Evolutionary conservation across 2,888 invertebrate species (phyloP).

Genomic region (Scaptodrosophila latifasciaeformis): DNA sequence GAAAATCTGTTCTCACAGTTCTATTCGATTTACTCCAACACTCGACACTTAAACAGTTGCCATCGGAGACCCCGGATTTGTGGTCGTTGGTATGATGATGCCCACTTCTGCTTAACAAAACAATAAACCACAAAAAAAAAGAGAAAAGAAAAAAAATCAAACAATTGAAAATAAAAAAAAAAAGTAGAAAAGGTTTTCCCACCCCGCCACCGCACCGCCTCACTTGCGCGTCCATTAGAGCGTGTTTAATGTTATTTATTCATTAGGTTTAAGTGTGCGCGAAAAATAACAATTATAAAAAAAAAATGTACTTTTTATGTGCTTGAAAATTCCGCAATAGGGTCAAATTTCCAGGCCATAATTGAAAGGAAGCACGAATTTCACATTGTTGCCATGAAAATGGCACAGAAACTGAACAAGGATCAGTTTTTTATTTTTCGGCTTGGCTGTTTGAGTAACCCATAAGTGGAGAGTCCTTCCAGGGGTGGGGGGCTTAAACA

Average conservation of each 20-base stretch:
- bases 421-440: no score
- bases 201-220: conserved; percentile 17
- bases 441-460: no score
- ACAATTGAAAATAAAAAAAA: conserved; percentile 27
- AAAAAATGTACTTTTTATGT: conserved; percentile 36
- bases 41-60: not conserved
- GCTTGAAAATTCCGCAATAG: conserved; percentile 27
- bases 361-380: conserved; percentile 47
- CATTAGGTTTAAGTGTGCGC: conserved; percentile 67
- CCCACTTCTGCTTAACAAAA: no score
- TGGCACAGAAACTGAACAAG: conserved; percentile 30
- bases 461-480: no score
- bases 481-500: no score
- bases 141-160: conserved; percentile 32
- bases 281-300: conserved; percentile 64
- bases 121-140: no score
- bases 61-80: conserved; percentile 15
- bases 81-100: conserved; percentile 36
- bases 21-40: not conserved
- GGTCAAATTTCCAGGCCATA: conserved; percentile 59
- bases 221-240: conserved; percentile 60
- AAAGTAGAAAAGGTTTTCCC: conserved; percentile 43
- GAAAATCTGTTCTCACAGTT: conserved; percentile 51
- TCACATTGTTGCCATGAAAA: conserved; percentile 41
- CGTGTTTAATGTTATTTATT: conserved; percentile 71